These are phyloP conservation scores for Anthopleura sola DNA, from an alignment of 64 coral and sea anemone species.

Conservation along the genomic window DNA sequence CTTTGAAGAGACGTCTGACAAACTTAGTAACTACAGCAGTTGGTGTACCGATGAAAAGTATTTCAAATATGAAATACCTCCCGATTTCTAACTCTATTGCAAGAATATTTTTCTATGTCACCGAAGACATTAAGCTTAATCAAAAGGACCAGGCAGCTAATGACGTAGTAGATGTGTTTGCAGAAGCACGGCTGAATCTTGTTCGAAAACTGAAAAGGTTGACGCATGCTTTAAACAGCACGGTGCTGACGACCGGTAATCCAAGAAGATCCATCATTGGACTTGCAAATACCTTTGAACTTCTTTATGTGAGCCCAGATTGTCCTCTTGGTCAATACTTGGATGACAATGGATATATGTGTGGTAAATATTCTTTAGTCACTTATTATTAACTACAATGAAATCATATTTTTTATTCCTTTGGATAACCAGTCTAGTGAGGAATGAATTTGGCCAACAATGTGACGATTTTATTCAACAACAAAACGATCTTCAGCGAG, in stretches of 20 bases:
- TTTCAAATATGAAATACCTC: conserved; percentile 9
- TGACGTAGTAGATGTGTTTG: background rate
- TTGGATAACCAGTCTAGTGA: too few species aligned
- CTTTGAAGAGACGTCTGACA: background rate
- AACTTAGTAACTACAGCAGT: background rate
- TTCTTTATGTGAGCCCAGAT: background rate
- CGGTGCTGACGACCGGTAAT: background rate
- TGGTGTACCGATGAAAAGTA: background rate
- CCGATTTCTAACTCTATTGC: background rate
- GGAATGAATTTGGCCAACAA: too few species aligned
- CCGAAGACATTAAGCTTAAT: background rate
- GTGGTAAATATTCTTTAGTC: conserved; percentile 18
- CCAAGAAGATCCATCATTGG: background rate
- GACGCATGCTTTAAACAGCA: background rate
- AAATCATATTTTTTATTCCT: background rate
- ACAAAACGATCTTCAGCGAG: too few species aligned
- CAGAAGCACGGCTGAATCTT: background rate
- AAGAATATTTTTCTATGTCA: conserved; percentile 15
- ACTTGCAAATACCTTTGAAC: background rate
- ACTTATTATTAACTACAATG: too few species aligned
- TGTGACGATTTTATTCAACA: too few species aligned
- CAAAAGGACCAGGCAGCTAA: background rate
- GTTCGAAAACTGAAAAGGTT: conserved; percentile 12
- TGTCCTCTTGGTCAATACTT: conserved; percentile 28
- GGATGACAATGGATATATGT: conserved; percentile 33